A percentile compares a stretch with the other conserved stretches of the same genome.
Conservation (phyloP, 2,888 invertebrate species). For the Leucania comma region DNA sequence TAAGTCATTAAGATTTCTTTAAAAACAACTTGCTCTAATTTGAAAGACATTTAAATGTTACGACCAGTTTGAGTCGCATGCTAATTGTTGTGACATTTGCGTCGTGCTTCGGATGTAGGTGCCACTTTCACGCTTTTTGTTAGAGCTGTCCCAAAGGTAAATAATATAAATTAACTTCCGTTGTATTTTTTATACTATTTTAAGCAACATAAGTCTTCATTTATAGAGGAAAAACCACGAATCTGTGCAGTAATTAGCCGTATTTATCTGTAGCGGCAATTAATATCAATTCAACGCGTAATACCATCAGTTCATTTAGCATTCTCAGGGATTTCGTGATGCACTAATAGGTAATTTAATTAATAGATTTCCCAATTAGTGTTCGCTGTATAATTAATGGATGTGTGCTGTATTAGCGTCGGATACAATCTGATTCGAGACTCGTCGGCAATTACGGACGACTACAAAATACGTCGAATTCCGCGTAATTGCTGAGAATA, state of each 20-base stretch:
- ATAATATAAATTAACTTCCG: conserved; percentile 22
- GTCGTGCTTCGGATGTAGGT: conserved; percentile 38
- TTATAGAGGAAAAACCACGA: conserved; percentile 7
- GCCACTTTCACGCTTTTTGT: conserved; percentile 53
- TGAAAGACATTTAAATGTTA: conserved; percentile 56
- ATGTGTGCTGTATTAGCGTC: conserved; percentile 86
- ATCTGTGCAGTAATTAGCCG: conserved; percentile 7
- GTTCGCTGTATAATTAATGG: conserved; percentile 86
- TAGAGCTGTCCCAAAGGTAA: conserved; percentile 30
- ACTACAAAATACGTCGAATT: conserved; percentile 89
- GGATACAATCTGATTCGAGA: conserved; percentile 87
- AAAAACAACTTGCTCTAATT: conserved; percentile 51
- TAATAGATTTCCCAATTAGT: conserved; percentile 89
- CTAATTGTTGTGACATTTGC: conserved; percentile 55
- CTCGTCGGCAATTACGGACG: conserved; percentile 86
- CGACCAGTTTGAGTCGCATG: conserved; percentile 48
- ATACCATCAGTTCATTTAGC: conserved; percentile 56
- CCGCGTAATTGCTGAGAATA: conserved; percentile 90
- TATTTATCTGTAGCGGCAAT: conserved; percentile 28
- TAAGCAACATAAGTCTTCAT: background rate
- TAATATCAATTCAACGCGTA: conserved; percentile 47
- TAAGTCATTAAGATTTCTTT: conserved; percentile 34
- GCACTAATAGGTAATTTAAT: conserved; percentile 82
- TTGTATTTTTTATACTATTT: background rate
- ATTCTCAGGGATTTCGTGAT: conserved; percentile 70